Evolutionary conservation across 2,113 vertebrate species (phyloP), one percentile per base, ranked within the genome.

Genomic region (Chiloscyllium plagiosum): DNA sequence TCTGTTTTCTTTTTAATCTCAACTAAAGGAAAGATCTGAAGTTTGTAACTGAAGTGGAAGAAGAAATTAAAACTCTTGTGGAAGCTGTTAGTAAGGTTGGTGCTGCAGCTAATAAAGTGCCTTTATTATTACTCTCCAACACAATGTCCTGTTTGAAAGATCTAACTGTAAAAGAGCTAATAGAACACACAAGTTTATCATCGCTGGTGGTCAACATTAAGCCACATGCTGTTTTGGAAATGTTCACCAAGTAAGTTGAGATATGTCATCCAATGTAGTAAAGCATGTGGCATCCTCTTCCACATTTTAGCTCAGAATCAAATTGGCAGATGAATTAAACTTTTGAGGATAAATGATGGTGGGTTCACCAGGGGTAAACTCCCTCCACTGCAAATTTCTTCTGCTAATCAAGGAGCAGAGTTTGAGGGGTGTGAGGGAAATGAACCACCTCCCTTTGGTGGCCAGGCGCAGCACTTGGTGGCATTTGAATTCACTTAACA

Each of bases 51-150:
- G 99, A 99, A 17, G 96, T 99, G 37, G 99, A 99, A 97, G 98
- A 98, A 96, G 99, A 99, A 97, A 99, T 99, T 96, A 98, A 97
- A 97, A 98, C 97, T 95, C 98, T 99, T 13, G 98, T 99, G 96
- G 99, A 99, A 96, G 97, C 98, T 33, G 98, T 98, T 66, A 99
- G 98, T 97, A 99, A 99, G 99, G 99, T 99, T 97, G 97, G 98
- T 97, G 20, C 61, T 47, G 37, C 52, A 52, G n/a, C 52, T 68
- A 92, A 92, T n/a, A 26, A 96, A 15, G 13, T 33, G 17, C 95
- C 50, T 92, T 78, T 96, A 65, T 85, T 83, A 65, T 80, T 66
- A 15, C 72, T 19, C 68, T 3, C 37, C 42, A 69, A 29, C 56
- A 37, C 22, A 94, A 42, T 19, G 50, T 47, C 37, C 52, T 94